These are phyloP conservation scores for Botrylloides violaceus DNA, from an alignment of 23 tunicate species.

Conservation along the genomic window DNA sequence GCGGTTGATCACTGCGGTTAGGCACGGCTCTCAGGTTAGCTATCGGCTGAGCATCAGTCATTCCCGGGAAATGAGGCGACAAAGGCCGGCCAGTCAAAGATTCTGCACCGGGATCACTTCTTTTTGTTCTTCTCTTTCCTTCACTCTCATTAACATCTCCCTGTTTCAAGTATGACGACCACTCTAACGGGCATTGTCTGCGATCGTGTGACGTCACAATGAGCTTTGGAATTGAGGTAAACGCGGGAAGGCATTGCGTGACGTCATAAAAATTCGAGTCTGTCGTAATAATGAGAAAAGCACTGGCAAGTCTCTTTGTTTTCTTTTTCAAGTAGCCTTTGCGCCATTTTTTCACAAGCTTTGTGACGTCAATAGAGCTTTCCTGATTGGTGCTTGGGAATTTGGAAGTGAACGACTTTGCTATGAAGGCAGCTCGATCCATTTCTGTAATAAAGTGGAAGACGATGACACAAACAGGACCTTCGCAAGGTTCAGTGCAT, in stretches of 20 bases:
- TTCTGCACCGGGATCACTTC: too few species aligned
- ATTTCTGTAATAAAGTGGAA: too few species aligned
- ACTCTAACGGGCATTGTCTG: constrained; percentile 22
- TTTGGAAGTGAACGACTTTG: background rate
- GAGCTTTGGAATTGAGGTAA: background rate
- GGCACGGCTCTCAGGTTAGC: too few species aligned
- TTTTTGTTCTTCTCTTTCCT: too few species aligned
- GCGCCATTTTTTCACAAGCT: constrained; percentile 6
- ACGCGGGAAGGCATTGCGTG: background rate
- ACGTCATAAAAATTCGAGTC: background rate
- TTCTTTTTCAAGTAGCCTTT: background rate
- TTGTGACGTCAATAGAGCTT: background rate
- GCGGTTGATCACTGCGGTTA: too few species aligned
- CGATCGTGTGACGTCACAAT: background rate
- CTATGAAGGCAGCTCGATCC: background rate
- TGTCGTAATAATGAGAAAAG: constrained; percentile 8
- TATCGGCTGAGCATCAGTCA: too few species aligned
- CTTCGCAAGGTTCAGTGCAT: too few species aligned
- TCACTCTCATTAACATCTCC: too few species aligned
- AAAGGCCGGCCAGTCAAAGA: too few species aligned
- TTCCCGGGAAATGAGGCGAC: too few species aligned
- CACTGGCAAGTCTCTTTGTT: background rate
- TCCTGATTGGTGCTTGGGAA: background rate
- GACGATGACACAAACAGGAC: too few species aligned
- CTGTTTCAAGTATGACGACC: background rate